A percentile compares a stretch with the other conserved stretches of the same genome.
These are phyloP conservation scores for Timandra comae DNA, from an alignment of 2,888 invertebrate species.

Conservation along the genomic window DNA sequence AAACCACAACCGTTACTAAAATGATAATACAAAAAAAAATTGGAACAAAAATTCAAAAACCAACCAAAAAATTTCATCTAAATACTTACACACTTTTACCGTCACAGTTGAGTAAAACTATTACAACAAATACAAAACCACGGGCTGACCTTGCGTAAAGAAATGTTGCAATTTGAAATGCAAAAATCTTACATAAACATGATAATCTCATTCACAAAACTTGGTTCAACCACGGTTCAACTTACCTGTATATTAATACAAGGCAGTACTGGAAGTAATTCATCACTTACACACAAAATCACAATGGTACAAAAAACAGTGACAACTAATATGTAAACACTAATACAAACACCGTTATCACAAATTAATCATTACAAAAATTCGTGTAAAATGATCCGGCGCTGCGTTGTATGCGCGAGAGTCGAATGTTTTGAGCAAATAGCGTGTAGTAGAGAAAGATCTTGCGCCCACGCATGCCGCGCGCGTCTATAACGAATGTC, in stretches of 20 bases:
- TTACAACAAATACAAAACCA: constrained; percentile 5
- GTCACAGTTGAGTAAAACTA: too few relatives aligned
- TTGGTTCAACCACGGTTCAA: constrained; percentile 1
- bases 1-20: too few relatives aligned
- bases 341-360: too few relatives aligned
- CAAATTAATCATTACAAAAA: constrained; percentile 19
- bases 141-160: constrained; percentile 11
- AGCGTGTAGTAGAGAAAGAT: constrained; percentile 53
- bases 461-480: constrained; percentile 59
- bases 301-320: too few relatives aligned
- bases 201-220: constrained; percentile 7
- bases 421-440: constrained; percentile 62
- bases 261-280: constrained; percentile 61
- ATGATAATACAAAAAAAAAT: too few relatives aligned
- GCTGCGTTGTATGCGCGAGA: constrained; percentile 35
- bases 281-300: too few relatives aligned
- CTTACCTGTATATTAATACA: constrained; percentile 58
- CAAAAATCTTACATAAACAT: constrained; percentile 9
- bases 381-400: constrained; percentile 52
- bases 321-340: constrained; percentile 16
- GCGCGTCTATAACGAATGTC: constrained; percentile 62
- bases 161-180: constrained; percentile 6
- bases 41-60: too few relatives aligned
- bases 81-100: too few relatives aligned
- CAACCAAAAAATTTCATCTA: too few relatives aligned